A percentile compares a stretch with the other conserved stretches of the same genome.
Evolutionary conservation across 2,888 invertebrate species (phyloP).

Genomic region (Sphaerophoria rueppellii): DNA sequence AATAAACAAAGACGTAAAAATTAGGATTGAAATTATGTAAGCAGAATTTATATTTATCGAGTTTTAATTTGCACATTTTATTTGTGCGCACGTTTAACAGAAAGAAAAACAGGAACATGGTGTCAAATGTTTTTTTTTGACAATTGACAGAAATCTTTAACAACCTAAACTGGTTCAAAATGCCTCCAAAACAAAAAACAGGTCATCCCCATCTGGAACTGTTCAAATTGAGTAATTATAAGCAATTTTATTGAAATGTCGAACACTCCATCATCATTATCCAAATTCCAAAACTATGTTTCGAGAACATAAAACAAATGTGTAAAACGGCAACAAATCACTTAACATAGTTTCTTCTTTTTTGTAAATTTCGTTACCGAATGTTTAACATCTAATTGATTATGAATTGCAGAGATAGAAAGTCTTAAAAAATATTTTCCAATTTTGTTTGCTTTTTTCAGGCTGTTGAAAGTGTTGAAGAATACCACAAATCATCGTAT

Average conservation of each 20-base stretch:
- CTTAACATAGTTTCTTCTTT: constrained; percentile 21
- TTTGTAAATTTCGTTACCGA: constrained; percentile 12
- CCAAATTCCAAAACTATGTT: constrained; percentile 29
- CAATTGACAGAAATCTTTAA: background rate
- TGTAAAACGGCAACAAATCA: constrained; percentile 49
- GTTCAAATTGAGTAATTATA: constrained; percentile 17
- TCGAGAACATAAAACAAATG: constrained; percentile 32
- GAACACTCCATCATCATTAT: constrained; percentile 39
- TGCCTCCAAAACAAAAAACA: background rate
- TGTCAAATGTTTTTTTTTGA: background rate
- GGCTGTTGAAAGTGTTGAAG: constrained; percentile 82
- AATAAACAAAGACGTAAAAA: constrained; percentile 4
- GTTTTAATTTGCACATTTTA: background rate
- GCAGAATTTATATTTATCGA: background rate
- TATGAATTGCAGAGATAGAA: constrained; percentile 1
- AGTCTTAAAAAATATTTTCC: background rate
- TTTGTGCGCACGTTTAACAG: background rate
- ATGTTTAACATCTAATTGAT: constrained; percentile 23
- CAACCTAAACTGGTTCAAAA: background rate
- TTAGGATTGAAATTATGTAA: background rate
- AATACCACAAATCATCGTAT: constrained; percentile 79
- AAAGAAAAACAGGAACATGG: background rate
- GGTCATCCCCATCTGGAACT: too few species aligned
- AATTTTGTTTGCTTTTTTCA: constrained; percentile 75
- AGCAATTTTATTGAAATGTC: constrained; percentile 24